These are phyloP conservation scores for Chiloscyllium plagiosum DNA, from an alignment of 2,113 vertebrate genomes.

Conservation along the genomic window DNA sequence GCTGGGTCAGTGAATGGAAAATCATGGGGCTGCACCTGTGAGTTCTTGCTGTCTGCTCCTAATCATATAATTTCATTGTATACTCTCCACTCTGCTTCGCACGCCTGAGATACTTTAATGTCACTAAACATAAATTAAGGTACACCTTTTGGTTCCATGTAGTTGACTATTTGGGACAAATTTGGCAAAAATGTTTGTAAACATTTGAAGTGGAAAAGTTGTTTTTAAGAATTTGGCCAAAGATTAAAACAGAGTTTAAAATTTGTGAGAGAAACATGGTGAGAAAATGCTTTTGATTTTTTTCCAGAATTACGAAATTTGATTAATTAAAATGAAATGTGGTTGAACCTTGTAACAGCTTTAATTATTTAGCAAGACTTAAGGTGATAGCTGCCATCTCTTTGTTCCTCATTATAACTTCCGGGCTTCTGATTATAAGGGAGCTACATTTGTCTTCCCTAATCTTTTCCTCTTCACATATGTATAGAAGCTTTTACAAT, in stretches of 20 bases:
- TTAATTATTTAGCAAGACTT: not conserved
- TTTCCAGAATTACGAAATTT: not conserved
- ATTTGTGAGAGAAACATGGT: not conserved
- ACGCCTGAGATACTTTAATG: not conserved
- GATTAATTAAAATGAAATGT: not conserved
- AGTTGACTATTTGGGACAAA: not conserved
- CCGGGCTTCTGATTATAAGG: no score
- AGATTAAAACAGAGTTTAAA: not conserved
- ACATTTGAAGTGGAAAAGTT: not conserved
- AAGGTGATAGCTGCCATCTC: not conserved
- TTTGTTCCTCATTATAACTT: no score
- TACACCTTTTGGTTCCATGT: not conserved
- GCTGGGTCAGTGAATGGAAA: not conserved
- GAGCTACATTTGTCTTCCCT: no score
- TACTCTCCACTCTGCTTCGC: not conserved
- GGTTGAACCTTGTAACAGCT: not conserved
- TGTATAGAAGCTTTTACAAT: no score
- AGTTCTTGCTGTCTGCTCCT: not conserved
- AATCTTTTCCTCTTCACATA: no score
- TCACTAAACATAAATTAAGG: not conserved
- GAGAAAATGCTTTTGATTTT: not conserved
- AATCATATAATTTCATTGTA: not conserved
- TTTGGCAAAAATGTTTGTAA: not conserved
- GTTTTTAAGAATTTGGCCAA: not conserved
- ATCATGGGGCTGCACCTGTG: not conserved